Base-by-base conservation (phyloP, 2,113 vertebrate species). In the Paramisgurnus dabryanus region DNA sequence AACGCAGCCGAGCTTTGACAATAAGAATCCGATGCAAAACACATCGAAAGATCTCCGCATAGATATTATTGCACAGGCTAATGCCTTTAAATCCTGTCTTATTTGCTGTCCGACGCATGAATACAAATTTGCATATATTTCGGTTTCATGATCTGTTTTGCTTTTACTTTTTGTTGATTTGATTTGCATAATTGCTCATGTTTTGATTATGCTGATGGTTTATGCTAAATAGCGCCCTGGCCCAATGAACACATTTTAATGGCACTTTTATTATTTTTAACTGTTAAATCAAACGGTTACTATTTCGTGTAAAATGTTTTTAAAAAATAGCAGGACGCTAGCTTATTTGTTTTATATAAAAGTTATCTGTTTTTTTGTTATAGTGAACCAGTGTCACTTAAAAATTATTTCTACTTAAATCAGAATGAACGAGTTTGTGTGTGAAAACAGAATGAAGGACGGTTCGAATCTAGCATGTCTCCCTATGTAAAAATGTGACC, bases 201-300 rank as follows among this genome's bases (percentile, higher is more conserved):
- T 76, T 76, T 76, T 76, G 73, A 76, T 64, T 49, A 64, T 50
- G 73, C 58, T 76, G 58, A 76, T 64, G 73, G 43, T 6, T 76
- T 50, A 76, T 64, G 58, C 5, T 49, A 64, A 76, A n/a, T 22
- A 64, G 41, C 10, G 45, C 18, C 17, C 22, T 3, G 34, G 58
- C 72, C 72, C 11, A 41, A 15, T 47, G 49, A 63, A 76, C 13
- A 64, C 55, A 60, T 58, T 58, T 58, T 43, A 58, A 72, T 41
- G 34, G 5, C 39, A 49, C 83, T 73, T 68, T 76, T 66, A 82
- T 17, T 88, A 84, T 64, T 76, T 47, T 7, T n/a, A 50, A 76
- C 73, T n/a, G 22, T 50, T 49, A 49, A 64, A 49, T 64, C 57
- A 39, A 64, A 5, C 18, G 4, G 1, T 41, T 41, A 58, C 13